Evolutionary conservation across 2,113 vertebrate genomes (phyloP).

Genomic region (Ancistrus triradiatus): DNA sequence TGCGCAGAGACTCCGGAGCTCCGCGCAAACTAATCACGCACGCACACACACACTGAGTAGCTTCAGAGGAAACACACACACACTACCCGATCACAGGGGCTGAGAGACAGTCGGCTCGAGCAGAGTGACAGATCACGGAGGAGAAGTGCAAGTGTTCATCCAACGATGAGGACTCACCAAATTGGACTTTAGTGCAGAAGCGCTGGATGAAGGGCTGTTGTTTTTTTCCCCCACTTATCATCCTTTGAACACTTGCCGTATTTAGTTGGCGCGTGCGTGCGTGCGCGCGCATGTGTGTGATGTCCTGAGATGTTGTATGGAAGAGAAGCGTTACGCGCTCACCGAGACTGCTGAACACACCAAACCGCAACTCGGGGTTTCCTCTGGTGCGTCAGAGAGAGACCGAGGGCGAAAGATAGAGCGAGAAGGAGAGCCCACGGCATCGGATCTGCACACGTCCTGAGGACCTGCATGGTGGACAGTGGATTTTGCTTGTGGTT

Average conservation of each 20-base stretch:
- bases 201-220: too few species aligned
- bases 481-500: background rate
- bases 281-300: conserved; percentile 23
- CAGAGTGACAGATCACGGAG: background rate
- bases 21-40: conserved; percentile 5
- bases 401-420: background rate
- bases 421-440: background rate
- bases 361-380: conserved; percentile 27
- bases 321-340: conserved; percentile 11
- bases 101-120: too few species aligned
- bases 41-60: background rate
- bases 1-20: conserved; percentile 7
- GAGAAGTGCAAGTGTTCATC: background rate
- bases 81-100: conserved; percentile 11
- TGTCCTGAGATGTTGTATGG: background rate
- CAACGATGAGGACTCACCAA: background rate
- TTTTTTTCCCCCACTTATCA: too few species aligned
- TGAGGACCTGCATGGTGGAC: background rate
- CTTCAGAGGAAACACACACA: background rate
- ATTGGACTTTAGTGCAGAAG: background rate
- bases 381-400: conserved; percentile 11
- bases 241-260: too few species aligned
- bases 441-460: conserved; percentile 1
- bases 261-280: background rate
- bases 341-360: conserved; percentile 19